phyloP scores from a whole-genome alignment of 2,888 invertebrate genomes.

The Amblyteles armatorius region DNA sequence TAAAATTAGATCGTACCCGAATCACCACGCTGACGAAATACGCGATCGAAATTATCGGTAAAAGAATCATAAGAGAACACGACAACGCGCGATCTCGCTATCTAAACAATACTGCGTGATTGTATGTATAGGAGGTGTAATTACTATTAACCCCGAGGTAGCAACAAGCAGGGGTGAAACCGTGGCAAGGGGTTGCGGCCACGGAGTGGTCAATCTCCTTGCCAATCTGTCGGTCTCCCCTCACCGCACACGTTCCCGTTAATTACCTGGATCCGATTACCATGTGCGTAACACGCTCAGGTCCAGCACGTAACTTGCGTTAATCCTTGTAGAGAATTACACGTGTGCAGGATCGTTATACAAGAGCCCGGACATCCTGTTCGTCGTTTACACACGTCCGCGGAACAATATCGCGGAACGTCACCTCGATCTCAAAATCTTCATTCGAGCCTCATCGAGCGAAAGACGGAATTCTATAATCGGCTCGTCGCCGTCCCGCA shows the following conservation, averaged over 20 bases:
- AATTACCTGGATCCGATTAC: conserved; percentile 74
- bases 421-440: background rate
- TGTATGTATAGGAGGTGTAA: conserved; percentile 63
- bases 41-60: background rate
- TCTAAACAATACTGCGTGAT: conserved; percentile 49
- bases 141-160: conserved; percentile 64
- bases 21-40: background rate
- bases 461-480: background rate
- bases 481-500: background rate
- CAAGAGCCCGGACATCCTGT: conserved; percentile 4
- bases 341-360: conserved; percentile 59
- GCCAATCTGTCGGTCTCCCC: conserved; percentile 64
- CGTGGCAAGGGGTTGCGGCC: conserved; percentile 63
- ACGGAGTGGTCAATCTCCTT: conserved; percentile 68
- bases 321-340: conserved; percentile 68
- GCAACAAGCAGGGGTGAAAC: conserved; percentile 48
- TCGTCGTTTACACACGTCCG: background rate
- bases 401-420: background rate
- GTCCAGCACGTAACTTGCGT: conserved; percentile 68
- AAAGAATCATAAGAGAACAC: background rate
- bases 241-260: conserved; percentile 68
- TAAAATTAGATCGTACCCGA: background rate
- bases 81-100: background rate
- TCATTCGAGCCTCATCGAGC: background rate
- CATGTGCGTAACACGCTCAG: conserved; percentile 68